phyloP scores from a whole-genome alignment of 2,888 invertebrate species.

The Archips xylosteana region DNA sequence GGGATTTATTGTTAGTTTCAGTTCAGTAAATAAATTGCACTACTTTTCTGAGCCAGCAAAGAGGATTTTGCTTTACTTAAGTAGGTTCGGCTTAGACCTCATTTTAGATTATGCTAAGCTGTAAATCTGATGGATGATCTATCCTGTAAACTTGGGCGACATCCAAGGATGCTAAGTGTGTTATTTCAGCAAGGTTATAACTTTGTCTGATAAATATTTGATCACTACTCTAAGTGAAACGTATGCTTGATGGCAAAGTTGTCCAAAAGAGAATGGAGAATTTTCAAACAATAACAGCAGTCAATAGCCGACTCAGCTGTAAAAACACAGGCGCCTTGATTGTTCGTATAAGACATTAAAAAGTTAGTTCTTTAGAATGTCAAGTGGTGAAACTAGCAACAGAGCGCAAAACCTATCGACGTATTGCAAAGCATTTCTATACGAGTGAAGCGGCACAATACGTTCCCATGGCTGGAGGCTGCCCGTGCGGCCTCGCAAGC shows the following conservation, averaged over 20 bases:
- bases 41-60: too few relatives aligned
- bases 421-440: constrained; percentile 62
- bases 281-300: background rate
- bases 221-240: background rate
- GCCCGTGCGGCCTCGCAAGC: constrained; percentile 54
- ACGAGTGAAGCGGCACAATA: constrained; percentile 57
- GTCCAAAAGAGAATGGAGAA: background rate
- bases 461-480: constrained; percentile 66
- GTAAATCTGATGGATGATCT: too few relatives aligned
- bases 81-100: too few relatives aligned
- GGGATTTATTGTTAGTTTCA: too few relatives aligned
- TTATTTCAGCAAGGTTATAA: too few relatives aligned
- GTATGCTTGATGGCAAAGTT: too few relatives aligned
- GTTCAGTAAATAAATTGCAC: background rate
- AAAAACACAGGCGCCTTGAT: constrained; percentile 5
- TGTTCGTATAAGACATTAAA: constrained; percentile 47
- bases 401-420: constrained; percentile 67
- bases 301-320: background rate
- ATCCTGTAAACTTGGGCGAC: too few relatives aligned
- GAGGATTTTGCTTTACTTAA: too few relatives aligned
- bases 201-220: background rate
- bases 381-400: constrained; percentile 64
- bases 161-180: too few relatives aligned
- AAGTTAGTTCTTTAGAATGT: constrained; percentile 54
- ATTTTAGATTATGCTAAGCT: too few relatives aligned